Conservation (phyloP, 2,888 invertebrate species). For the Tachina grossa region DNA sequence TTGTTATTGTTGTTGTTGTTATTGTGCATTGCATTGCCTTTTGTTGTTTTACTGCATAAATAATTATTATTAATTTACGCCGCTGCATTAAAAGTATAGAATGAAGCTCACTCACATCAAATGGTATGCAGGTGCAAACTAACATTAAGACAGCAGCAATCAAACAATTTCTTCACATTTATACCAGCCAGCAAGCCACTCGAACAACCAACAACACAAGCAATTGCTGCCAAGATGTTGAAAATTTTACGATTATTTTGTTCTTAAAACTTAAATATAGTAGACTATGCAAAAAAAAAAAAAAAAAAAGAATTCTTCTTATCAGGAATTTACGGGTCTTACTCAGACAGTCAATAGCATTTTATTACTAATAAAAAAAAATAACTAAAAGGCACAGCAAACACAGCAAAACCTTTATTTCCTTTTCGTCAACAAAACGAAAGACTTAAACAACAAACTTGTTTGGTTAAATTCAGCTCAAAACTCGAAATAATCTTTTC, state of each 20-base stretch:
- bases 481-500: not conserved
- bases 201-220: slow-evolving; percentile 10
- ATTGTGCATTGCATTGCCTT: slow-evolving; percentile 4
- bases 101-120: slow-evolving; percentile 52
- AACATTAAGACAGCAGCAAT: slow-evolving; percentile 66
- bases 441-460: slow-evolving; percentile 66
- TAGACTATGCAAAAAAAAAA: not conserved
- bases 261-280: slow-evolving; percentile 37
- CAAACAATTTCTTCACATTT: slow-evolving; percentile 63
- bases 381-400: not conserved
- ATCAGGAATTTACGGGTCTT: slow-evolving; percentile 46
- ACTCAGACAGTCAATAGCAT: slow-evolving; percentile 10
- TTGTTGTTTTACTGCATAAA: slow-evolving; percentile 65
- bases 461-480: slow-evolving; percentile 24
- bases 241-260: slow-evolving; percentile 61
- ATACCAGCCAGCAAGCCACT: slow-evolving; percentile 9
- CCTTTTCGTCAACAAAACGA: slow-evolving; percentile 18
- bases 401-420: not conserved
- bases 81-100: slow-evolving; percentile 64
- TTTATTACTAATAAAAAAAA: slow-evolving; percentile 7
- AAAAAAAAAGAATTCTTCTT: slow-evolving; percentile 34
- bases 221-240: slow-evolving; percentile 28
- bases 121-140: slow-evolving; percentile 69
- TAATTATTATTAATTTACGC: slow-evolving; percentile 71
- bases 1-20: slow-evolving; percentile 30